Conservation (phyloP, 2,113 vertebrate genomes). For the Aptenodytes patagonicus region DNA sequence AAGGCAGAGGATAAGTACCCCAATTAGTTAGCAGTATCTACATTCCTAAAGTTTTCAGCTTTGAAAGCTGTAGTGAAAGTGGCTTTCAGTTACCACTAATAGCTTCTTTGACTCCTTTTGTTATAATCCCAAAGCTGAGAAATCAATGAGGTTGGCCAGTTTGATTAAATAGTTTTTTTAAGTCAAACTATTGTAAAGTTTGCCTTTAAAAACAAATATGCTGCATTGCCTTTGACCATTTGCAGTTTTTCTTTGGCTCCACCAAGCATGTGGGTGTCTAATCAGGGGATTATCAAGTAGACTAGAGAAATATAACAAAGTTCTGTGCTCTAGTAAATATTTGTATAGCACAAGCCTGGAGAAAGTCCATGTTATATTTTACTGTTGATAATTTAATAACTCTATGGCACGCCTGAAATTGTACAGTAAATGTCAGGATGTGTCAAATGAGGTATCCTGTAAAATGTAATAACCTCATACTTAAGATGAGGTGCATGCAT, state of each 20-base stretch:
- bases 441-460: slow-evolving; percentile 37
- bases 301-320: slow-evolving; percentile 75
- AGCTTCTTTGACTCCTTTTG: slow-evolving; percentile 64
- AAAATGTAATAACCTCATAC: slow-evolving; percentile 1
- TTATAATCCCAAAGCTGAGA: slow-evolving; percentile 61
- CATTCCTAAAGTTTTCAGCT: slow-evolving; percentile 20
- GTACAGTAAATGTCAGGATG: slow-evolving; percentile 54
- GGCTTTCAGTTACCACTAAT: slow-evolving; percentile 60
- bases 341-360: slow-evolving; percentile 73
- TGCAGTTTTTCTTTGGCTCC: slow-evolving; percentile 68
- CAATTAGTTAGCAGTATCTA: slow-evolving; percentile 28
- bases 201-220: slow-evolving; percentile 65
- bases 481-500: background rate
- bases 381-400: slow-evolving; percentile 75
- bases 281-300: slow-evolving; percentile 80
- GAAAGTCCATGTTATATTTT: slow-evolving; percentile 68
- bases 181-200: slow-evolving; percentile 65
- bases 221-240: slow-evolving; percentile 61
- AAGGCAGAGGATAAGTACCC: background rate
- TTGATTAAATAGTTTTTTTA: slow-evolving; percentile 66
- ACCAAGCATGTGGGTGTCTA: slow-evolving; percentile 66
- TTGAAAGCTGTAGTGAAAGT: slow-evolving; percentile 35
- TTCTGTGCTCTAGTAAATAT: slow-evolving; percentile 75
- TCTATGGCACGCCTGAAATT: slow-evolving; percentile 63
- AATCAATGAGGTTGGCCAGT: slow-evolving; percentile 67